A percentile compares a stretch with the other conserved stretches of the same genome.
phyloP scores from a whole-genome alignment of 1,140 invertebrate species.

The Sinonovacula constricta region DNA sequence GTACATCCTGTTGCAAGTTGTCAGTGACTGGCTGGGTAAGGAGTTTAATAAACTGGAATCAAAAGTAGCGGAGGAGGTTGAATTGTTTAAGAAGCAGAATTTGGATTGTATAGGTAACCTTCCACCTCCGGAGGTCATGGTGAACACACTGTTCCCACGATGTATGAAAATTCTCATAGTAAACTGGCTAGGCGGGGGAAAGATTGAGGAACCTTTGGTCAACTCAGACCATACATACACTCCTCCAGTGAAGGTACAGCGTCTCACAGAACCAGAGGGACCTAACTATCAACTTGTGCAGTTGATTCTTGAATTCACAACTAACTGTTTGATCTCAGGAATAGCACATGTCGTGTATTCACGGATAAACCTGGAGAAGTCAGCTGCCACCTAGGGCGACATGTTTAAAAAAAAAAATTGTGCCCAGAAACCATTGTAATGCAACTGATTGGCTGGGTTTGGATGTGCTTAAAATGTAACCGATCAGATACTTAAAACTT shows the following conservation, averaged over 20 bases:
- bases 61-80: conserved; percentile 53
- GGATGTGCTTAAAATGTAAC: no score
- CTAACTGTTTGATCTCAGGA: conserved; percentile 67
- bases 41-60: conserved; percentile 54
- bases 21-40: conserved; percentile 64
- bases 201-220: not conserved
- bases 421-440: no score
- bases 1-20: conserved; percentile 54
- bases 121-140: conserved; percentile 58
- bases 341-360: conserved; percentile 71
- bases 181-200: conserved; percentile 58
- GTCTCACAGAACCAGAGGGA: not conserved
- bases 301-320: conserved; percentile 68
- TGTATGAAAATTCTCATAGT: conserved; percentile 64
- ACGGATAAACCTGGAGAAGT: conserved; percentile 36
- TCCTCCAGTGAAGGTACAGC: not conserved
- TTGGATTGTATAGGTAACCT: conserved; percentile 63
- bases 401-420: no score
- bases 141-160: conserved; percentile 62
- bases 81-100: conserved; percentile 63
- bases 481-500: no score
- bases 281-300: conserved; percentile 62
- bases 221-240: conserved; percentile 49
- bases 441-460: no score
- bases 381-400: no score